Evolutionary conservation across 1,140 invertebrate genomes (phyloP).

Genomic region (Pseudachorutes palmiensis): DNA sequence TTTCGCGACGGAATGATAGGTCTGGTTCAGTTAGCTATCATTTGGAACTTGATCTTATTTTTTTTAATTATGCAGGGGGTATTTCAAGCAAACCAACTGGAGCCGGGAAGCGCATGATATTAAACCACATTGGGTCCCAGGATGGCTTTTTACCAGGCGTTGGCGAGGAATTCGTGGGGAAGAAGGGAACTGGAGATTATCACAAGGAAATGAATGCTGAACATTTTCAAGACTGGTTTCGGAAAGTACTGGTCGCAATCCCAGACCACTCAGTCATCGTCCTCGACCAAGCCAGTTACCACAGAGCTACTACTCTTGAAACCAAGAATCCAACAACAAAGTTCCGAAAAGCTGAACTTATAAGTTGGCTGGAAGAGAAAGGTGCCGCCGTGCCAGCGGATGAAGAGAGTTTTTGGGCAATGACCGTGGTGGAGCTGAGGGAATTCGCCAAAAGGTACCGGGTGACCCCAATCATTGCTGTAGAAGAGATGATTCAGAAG

Average conservation of each 20-base stretch:
- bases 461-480: background rate
- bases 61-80: background rate
- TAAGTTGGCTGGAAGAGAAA: background rate
- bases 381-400: background rate
- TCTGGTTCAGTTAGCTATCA: background rate
- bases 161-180: slow-evolving; percentile 20
- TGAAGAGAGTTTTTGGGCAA: background rate
- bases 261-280: slow-evolving; percentile 19
- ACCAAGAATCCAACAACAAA: slow-evolving; percentile 6
- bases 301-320: background rate
- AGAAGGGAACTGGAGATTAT: slow-evolving; percentile 21
- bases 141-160: background rate
- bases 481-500: slow-evolving; percentile 14
- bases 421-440: background rate
- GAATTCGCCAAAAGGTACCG: background rate
- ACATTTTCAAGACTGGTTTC: slow-evolving; percentile 21
- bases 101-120: slow-evolving; percentile 3
- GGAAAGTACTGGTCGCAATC: background rate
- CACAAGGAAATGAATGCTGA: slow-evolving; percentile 22
- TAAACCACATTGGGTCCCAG: background rate
- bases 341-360: slow-evolving; percentile 15
- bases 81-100: background rate
- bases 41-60: background rate
- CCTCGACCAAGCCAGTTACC: slow-evolving; percentile 22
- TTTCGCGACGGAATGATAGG: slow-evolving; percentile 1